Evolutionary conservation across 2,888 invertebrate genomes (phyloP).

Genomic region (Aleiodes testaceus): DNA sequence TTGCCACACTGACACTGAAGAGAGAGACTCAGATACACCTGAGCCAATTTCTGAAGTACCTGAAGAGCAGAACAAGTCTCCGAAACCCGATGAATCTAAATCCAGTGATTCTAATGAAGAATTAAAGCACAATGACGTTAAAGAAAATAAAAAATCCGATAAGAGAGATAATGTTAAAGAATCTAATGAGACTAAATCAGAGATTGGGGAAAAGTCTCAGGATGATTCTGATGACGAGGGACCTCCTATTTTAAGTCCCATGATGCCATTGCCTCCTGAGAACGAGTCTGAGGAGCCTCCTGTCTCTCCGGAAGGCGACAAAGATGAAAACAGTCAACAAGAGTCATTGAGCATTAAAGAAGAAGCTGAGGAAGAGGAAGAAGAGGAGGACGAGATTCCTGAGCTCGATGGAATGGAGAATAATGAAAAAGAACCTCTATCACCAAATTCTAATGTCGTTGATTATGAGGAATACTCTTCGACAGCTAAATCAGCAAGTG

Average conservation of each 20-base stretch:
- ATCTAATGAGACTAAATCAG: slow-evolving; percentile 39
- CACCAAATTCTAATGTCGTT: slow-evolving; percentile 31
- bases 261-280: slow-evolving; percentile 63
- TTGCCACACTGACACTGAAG: slow-evolving; percentile 60
- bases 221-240: slow-evolving; percentile 67
- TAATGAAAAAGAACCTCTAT: slow-evolving; percentile 25
- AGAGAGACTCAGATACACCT: slow-evolving; percentile 54
- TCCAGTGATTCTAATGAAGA: slow-evolving; percentile 27
- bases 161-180: slow-evolving; percentile 21
- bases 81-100: slow-evolving; percentile 36
- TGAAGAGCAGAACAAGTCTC: slow-evolving; percentile 38
- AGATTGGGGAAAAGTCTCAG: not conserved
- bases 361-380: slow-evolving; percentile 26
- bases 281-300: slow-evolving; percentile 47
- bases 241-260: slow-evolving; percentile 68
- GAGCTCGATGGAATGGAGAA: slow-evolving; percentile 25
- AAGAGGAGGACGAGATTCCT: slow-evolving; percentile 38
- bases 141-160: slow-evolving; percentile 44
- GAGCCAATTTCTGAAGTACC: slow-evolving; percentile 39
- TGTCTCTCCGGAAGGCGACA: slow-evolving; percentile 10
- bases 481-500: slow-evolving; percentile 40
- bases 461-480: slow-evolving; percentile 38
- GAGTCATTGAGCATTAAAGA: slow-evolving; percentile 42
- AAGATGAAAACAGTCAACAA: slow-evolving; percentile 58
- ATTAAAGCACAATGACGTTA: slow-evolving; percentile 21